Evolutionary conservation across 2,113 vertebrate species (phyloP).

Genomic region (Sinocyclocheilus grahami): DNA sequence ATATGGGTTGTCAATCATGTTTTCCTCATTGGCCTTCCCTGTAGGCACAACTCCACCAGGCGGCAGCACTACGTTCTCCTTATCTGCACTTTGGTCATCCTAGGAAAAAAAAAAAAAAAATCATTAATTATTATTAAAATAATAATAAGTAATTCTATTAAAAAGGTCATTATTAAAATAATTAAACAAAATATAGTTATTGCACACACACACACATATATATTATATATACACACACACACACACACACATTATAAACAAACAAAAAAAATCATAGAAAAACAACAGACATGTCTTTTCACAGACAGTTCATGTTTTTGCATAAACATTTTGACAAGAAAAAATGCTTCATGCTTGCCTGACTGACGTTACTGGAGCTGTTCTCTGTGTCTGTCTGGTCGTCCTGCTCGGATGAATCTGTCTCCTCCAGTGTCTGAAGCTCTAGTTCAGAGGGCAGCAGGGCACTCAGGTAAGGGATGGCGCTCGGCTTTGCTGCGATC

Average conservation of each 20-base stretch:
- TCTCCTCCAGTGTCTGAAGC: constrained; percentile 94
- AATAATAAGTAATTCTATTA: too few species aligned
- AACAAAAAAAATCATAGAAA: too few species aligned
- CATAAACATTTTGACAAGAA: neutral
- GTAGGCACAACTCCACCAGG: constrained; percentile 80
- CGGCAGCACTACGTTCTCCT: constrained; percentile 91
- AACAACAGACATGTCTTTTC: neutral
- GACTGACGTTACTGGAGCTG: constrained; percentile 78
- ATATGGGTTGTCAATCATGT: constrained; percentile 94
- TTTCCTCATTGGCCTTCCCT: constrained; percentile 86
- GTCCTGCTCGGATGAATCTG: constrained; percentile 95
- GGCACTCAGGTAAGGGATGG: constrained; percentile 92
- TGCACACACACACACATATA: neutral
- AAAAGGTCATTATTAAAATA: too few species aligned
- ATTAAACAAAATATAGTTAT: too few species aligned
- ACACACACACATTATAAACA: too few species aligned
- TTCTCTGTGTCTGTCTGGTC: constrained; percentile 96
- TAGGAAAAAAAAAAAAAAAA: constrained; percentile 57
- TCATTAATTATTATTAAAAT: neutral
- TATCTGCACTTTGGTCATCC: constrained; percentile 90
- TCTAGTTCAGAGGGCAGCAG: constrained; percentile 96
- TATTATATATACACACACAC: too few species aligned
- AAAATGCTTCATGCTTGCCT: constrained; percentile 66
- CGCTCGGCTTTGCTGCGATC: constrained; percentile 88
- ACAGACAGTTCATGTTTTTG: neutral